Conservation (phyloP, 2,113 vertebrate species). For the Egretta garzetta region DNA sequence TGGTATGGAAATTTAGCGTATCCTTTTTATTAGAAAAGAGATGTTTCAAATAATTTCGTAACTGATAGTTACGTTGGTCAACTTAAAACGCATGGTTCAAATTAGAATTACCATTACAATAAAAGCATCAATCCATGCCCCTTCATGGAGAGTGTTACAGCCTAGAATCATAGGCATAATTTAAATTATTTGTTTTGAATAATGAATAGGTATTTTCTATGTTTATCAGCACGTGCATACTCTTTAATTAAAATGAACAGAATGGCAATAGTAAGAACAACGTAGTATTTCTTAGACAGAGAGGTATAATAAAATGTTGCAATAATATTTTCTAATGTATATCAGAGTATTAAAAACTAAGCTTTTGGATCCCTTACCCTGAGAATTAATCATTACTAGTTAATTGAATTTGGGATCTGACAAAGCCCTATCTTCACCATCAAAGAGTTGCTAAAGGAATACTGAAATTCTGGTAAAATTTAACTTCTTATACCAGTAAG, state of each 20-base stretch:
- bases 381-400: conserved; percentile 33
- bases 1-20: neutral
- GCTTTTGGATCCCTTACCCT: conserved; percentile 7
- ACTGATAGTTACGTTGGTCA: neutral
- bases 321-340: neutral
- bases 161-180: neutral
- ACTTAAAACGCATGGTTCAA: neutral
- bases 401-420: conserved; percentile 51
- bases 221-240: neutral
- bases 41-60: neutral
- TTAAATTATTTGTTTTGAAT: neutral
- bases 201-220: neutral
- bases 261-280: neutral
- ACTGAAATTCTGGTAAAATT: neutral
- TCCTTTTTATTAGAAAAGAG: neutral
- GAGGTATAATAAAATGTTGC: neutral
- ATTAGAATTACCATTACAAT: neutral
- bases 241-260: conserved; percentile 2
- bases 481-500: neutral
- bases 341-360: neutral
- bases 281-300: neutral
- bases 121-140: neutral
- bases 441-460: neutral
- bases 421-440: conserved; percentile 22
- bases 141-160: neutral